phyloP scores from a whole-genome alignment of 1,140 invertebrate genomes.

The Lethocerus indicus region DNA sequence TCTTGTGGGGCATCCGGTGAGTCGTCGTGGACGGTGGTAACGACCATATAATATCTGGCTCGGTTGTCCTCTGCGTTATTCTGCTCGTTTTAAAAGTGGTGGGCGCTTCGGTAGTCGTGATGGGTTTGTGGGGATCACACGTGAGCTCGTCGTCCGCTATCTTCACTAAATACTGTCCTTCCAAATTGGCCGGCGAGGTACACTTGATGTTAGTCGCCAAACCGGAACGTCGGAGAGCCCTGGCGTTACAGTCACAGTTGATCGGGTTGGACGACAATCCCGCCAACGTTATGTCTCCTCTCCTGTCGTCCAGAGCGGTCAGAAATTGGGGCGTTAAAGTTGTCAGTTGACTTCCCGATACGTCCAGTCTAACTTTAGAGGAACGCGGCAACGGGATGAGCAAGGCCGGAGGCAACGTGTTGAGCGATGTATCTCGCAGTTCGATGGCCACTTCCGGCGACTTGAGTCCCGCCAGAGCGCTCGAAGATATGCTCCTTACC shows the following conservation, averaged over 20 bases:
- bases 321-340: slow-evolving; percentile 59
- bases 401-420: slow-evolving; percentile 53
- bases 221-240: slow-evolving; percentile 41
- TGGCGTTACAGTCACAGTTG: slow-evolving; percentile 66
- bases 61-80: slow-evolving; percentile 31
- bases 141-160: slow-evolving; percentile 62
- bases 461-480: slow-evolving; percentile 63
- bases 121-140: slow-evolving; percentile 37
- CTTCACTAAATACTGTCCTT: slow-evolving; percentile 45
- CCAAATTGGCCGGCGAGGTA: slow-evolving; percentile 43
- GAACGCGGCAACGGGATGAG: slow-evolving; percentile 80
- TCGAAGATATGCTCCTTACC: slow-evolving; percentile 60
- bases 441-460: slow-evolving; percentile 46
- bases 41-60: slow-evolving; percentile 78
- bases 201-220: slow-evolving; percentile 41
- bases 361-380: slow-evolving; percentile 55
- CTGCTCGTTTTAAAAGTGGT: slow-evolving; percentile 24
- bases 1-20: slow-evolving; percentile 29
- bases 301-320: slow-evolving; percentile 58
- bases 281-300: slow-evolving; percentile 47
- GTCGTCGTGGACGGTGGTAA: slow-evolving; percentile 41
- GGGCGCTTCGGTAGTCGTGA: slow-evolving; percentile 28
- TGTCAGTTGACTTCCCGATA: slow-evolving; percentile 56
- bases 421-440: slow-evolving; percentile 62
- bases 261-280: slow-evolving; percentile 63